Percentiles rank a stretch among this genome's conserved stretches.
Evolutionary conservation across 2,113 vertebrate species (phyloP).

Genomic region (Saiga tatarica): DNA sequence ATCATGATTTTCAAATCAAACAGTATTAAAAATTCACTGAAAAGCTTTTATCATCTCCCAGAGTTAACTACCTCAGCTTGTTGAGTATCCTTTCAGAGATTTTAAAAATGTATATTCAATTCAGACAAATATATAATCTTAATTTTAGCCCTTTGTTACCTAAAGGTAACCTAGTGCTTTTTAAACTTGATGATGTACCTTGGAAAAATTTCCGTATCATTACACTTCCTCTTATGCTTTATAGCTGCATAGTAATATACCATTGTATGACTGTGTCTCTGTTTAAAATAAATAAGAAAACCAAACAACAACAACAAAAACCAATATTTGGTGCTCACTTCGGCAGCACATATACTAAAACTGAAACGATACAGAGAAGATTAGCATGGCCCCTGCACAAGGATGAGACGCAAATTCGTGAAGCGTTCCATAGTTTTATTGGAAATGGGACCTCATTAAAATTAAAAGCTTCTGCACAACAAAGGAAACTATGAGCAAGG

Average conservation of each 20-base stretch:
- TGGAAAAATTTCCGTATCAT: not conserved
- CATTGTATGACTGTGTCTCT: not conserved
- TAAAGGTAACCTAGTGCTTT: not conserved
- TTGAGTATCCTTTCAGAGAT: not conserved
- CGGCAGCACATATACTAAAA: too few species aligned
- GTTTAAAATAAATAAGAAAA: not conserved
- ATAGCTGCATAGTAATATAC: not conserved
- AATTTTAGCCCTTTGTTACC: not conserved
- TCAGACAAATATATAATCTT: slow-evolving; percentile 9
- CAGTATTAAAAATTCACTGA: not conserved
- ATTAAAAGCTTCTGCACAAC: too few species aligned
- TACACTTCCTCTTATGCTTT: not conserved
- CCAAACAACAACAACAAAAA: not conserved
- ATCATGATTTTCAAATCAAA: slow-evolving; percentile 7
- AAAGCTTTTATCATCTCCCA: not conserved
- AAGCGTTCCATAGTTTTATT: too few species aligned
- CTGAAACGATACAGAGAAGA: too few species aligned
- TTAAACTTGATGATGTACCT: not conserved
- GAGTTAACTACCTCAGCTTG: not conserved
- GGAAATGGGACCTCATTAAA: too few species aligned
- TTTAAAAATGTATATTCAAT: not conserved
- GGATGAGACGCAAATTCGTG: accelerated
- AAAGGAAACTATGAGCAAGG: too few species aligned
- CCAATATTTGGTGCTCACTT: too few species aligned
- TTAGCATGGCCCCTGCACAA: too few species aligned